Evolutionary conservation across 2,888 invertebrate genomes (phyloP), one percentile per base, ranked within the genome.

Genomic region (Sinotaia quadrata): DNA sequence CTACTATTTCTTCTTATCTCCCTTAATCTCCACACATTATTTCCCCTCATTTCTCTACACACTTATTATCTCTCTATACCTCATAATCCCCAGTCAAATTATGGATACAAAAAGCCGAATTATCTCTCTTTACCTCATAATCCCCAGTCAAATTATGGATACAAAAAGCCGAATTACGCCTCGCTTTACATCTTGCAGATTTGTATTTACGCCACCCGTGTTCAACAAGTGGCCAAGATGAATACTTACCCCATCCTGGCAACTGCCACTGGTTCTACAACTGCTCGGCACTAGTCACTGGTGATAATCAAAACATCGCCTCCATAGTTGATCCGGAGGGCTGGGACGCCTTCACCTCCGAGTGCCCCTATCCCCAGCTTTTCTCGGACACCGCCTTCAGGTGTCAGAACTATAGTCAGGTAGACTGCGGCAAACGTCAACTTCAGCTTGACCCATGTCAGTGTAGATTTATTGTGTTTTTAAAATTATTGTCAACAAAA

Each of bases 221-320:
- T 34, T 44, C 51, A 2, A 44, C 31, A 18, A 54, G 59, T 3
- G 54, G 61, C 10, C 44, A 71, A 1, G 70, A 52, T 0, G 37
- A 51, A 0, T 56, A 74, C 44, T 33, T 76, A 1, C 71, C 76
- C 15, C 78, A 78, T 59, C 69, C 73, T 0, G 36, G 37, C 24
- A 72, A 74, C 37, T 78, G 78, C 44, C 76, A 78, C 63, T 77
- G 75, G 78, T 76, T 73, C 60, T 74, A 74, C 72, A 78, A 78
- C 75, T 78, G 78, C 67, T 75, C 60, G 5, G 60, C 60, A 7
- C 12, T 15, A n/a, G 29, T 37, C 29, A 31, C 5, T 1, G 33
- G 18, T 5, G 65, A 52, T 7, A n/a, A 47, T 4, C 10, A 10
- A 15, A 12, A 15, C 51, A 24, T 12, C 51, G 34, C 2, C 8